phyloP scores from a whole-genome alignment of 2,113 vertebrate species.

The Oophaga pumilio region DNA sequence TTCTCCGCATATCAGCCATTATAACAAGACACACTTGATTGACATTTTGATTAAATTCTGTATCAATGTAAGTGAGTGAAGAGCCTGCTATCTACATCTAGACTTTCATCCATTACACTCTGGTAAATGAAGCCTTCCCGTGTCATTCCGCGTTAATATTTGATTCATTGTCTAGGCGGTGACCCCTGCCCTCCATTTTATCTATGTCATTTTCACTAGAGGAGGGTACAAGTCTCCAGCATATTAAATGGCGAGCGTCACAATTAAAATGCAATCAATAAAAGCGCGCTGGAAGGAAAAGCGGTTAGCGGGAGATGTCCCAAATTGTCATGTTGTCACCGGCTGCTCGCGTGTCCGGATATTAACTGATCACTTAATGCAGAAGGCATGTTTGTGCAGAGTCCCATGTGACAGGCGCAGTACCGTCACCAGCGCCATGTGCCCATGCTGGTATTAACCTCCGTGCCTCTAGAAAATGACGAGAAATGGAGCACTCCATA shows the following conservation, averaged over 20 bases:
- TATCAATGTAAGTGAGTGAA: background rate
- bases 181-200: slow-evolving; percentile 31
- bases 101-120: slow-evolving; percentile 6
- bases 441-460: slow-evolving; percentile 47
- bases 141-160: slow-evolving; percentile 30
- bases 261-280: slow-evolving; percentile 53
- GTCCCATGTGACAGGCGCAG: background rate
- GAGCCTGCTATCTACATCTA: too few relatives aligned
- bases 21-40: background rate
- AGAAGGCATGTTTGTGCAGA: slow-evolving; percentile 1
- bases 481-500: slow-evolving; percentile 1
- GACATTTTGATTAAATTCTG: background rate
- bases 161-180: slow-evolving; percentile 27
- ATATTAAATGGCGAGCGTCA: slow-evolving; percentile 36
- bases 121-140: slow-evolving; percentile 1
- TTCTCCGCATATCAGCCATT: background rate
- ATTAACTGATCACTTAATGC: slow-evolving; percentile 36
- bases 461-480: slow-evolving; percentile 35
- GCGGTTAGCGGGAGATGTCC: background rate
- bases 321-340: background rate
- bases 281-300: background rate
- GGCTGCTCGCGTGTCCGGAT: slow-evolving; percentile 11
- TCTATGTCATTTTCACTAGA: slow-evolving; percentile 7
- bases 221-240: slow-evolving; percentile 23
- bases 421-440: background rate